Evolutionary conservation across 1,140 invertebrate species (phyloP), one percentile per base, ranked within the genome.

Genomic region (Heliconius nattereri): DNA sequence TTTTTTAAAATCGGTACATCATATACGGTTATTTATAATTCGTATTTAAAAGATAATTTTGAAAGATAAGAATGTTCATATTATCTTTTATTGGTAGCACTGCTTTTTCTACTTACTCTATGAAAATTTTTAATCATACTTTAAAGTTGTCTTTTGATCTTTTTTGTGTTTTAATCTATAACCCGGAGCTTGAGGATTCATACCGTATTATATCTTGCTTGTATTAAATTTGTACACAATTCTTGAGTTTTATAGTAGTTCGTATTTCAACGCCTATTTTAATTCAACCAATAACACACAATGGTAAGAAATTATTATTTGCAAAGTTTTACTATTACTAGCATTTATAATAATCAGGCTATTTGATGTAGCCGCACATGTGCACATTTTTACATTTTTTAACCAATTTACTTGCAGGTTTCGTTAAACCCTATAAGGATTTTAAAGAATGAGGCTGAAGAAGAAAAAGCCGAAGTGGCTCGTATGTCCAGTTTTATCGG

Each of bases 401-500:
- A 74, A 20, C 71, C 74, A 77, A 84, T 80, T 78, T 86, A 85
- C 75, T 66, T 78, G 20, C 88, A 98, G 97, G 96, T 98, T 84
- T 98, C 98, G 71, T 95, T 99, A 84, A 99, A 99, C 95, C 98
- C 99, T 75, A 97, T 99, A 9, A 96, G 98, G 93, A 97, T 99
- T 85, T 96, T 99, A 81, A 99, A 98, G 93, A 96, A 97, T 95
- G 98, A 99, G 85, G 99, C 99, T 6, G 98, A 99, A 93, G 98
- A 99, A 95, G 99, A 99, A 91, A 99, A 99, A 89, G 98, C 98
- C 40, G 99, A 99, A 95, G 97, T 97, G 87, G 98, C 98, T 84
- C 96, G 98, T 75, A 94, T 99, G 94, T 99, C 98, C 57, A 98
- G 98, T 87, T 99, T 99, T 93, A 97, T 99, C 85, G 99, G 99